These are phyloP conservation scores for Adineta ricciae DNA, from an alignment of 2,888 invertebrate genomes.

Conservation along the genomic window DNA sequence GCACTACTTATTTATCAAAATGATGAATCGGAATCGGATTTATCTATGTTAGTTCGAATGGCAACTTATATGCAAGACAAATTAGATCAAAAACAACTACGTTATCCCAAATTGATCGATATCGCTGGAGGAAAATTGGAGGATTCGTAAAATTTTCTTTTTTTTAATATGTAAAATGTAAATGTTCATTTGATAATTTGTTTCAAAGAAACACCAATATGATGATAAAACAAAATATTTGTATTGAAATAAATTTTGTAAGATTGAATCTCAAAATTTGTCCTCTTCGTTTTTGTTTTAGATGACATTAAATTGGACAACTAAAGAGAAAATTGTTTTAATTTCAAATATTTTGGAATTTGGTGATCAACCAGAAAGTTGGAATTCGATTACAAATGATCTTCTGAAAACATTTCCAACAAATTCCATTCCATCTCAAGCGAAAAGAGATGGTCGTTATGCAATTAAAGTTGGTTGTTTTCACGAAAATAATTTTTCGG, in stretches of 20 bases:
- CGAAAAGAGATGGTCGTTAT: not conserved
- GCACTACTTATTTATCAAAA: constrained; percentile 90
- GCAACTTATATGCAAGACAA: constrained; percentile 92
- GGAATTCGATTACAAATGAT: not conserved
- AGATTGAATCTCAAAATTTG: not conserved
- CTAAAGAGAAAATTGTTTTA: not conserved
- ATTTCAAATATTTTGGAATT: not conserved
- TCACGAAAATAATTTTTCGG: no score
- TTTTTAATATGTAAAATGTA: not conserved
- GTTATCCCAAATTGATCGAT: no score
- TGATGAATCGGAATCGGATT: constrained; percentile 65
- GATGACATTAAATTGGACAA: not conserved
- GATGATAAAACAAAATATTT: not conserved
- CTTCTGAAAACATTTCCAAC: not conserved
- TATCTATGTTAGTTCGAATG: constrained; percentile 78
- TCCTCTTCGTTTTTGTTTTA: not conserved
- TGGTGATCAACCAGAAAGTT: constrained; percentile 2
- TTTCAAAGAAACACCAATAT: constrained; percentile 11
- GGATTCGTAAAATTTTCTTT: not conserved
- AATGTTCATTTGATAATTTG: not conserved
- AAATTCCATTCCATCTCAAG: not conserved
- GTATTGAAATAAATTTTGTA: no score
- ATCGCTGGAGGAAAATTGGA: no score
- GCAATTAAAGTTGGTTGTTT: not conserved
- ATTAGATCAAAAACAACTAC: constrained; percentile 56